Conservation (phyloP, 2,888 invertebrate genomes). For the Opisthograptis luteolata region DNA sequence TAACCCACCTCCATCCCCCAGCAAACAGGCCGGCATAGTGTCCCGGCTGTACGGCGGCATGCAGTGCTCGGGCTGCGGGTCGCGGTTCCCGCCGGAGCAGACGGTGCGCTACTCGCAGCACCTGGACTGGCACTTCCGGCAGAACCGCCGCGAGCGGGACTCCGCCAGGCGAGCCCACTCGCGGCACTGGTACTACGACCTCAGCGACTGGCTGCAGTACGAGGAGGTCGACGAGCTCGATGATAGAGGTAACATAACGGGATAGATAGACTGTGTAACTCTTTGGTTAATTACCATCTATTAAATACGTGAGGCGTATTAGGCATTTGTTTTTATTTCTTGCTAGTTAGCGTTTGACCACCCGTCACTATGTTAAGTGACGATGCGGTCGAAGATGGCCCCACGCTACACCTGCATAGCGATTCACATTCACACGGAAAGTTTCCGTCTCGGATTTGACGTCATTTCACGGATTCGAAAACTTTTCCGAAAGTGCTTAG, state of each 20-base stretch:
- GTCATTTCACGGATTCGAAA: too few relatives aligned
- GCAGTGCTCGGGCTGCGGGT: conserved; percentile 98
- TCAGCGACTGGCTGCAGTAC: conserved; percentile 96
- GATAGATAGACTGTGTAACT: background rate
- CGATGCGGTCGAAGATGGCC: too few relatives aligned
- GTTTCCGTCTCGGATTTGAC: too few relatives aligned
- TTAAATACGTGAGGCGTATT: too few relatives aligned
- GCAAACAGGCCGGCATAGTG: conserved; percentile 90
- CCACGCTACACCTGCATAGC: too few relatives aligned
- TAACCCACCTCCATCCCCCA: conserved; percentile 50
- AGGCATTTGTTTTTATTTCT: too few relatives aligned
- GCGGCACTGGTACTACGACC: conserved; percentile 95
- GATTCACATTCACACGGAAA: too few relatives aligned
- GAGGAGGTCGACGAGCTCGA: conserved; percentile 97
- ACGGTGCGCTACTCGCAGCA: conserved; percentile 97
- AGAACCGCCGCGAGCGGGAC: conserved; percentile 94
- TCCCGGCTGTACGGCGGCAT: conserved; percentile 92
- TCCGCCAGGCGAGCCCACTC: conserved; percentile 92
- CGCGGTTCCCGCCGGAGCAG: conserved; percentile 95
- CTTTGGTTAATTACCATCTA: too few relatives aligned
- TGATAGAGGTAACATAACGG: conserved; percentile 87
- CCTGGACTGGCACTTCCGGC: conserved; percentile 99
- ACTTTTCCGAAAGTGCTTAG: too few relatives aligned
- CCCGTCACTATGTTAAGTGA: too few relatives aligned
- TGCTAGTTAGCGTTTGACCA: too few relatives aligned